Base-by-base conservation (phyloP, 2,797 vertebrate genomes). In the Catharus ustulatus region DNA sequence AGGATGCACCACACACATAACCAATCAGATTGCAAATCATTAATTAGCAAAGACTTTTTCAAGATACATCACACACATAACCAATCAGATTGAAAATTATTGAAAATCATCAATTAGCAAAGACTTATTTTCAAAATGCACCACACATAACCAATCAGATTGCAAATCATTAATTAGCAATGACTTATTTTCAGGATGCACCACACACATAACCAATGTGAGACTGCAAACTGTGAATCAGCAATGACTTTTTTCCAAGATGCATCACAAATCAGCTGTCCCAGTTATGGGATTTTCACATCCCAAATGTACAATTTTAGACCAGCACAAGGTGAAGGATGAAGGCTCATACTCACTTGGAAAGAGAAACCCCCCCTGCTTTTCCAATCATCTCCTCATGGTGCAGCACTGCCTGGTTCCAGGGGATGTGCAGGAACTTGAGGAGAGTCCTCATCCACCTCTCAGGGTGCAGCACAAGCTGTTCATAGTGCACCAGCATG, bases 331-430 rank as follows among this genome's bases (percentile, higher is more conserved):
- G 42, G 46, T 5, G 26, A 66, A 43, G 30, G 34, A 95, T 8
- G 6, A 62, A 79, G 0, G 6, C 13, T 68, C 54, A 46, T 82
- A 99, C 99, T 99, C 98, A 99, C 99, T 99, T 99, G 27, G 99
- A 99, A 55, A 99, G 98, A 12, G 99, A 99, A 57, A 99, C 99
- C 51, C 99, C 99, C 46, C 99, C 99, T 20, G 98, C 99, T 98
- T 99, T 99, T 55, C 99, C 99, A 63, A 99, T 99, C 97, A 99
- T 99, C 86, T 99, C 99, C 95, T 99, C 99, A 1, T 99, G 99
- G 94, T 99, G 99, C 94, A 99, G 97, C 59, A 99, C 99, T 1
- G 99, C 98, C 46, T 99, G 98, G 91, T 99, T 98, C 99, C 99
- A 99, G 0, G 99, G 98, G 97, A 99, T 97, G 59, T 95, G 98